Evolutionary conservation across 2,113 vertebrate genomes (phyloP).

Genomic region (Prionailurus viverrinus): DNA sequence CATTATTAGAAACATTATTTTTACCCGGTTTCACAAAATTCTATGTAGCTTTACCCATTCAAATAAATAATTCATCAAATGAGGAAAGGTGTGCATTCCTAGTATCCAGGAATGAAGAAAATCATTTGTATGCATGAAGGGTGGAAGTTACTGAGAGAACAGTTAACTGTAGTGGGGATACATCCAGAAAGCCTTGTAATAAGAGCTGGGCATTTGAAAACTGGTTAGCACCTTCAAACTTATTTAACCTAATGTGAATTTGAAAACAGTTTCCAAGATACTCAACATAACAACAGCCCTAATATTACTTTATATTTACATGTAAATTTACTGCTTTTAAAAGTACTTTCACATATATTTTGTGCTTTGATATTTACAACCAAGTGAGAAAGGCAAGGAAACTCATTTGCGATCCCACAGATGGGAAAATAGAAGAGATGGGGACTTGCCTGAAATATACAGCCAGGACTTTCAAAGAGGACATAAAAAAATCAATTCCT

Average conservation of each 20-base stretch:
- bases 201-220: neutral
- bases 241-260: neutral
- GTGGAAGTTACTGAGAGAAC: neutral
- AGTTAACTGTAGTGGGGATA: neutral
- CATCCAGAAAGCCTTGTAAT: neutral
- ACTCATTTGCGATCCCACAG: neutral
- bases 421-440: neutral
- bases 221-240: neutral
- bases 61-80: constrained; percentile 42
- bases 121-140: neutral
- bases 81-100: neutral
- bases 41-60: neutral
- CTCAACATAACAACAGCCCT: neutral
- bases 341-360: constrained; percentile 33
- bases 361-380: neutral
- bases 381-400: neutral
- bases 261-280: constrained; percentile 38
- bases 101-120: constrained; percentile 15
- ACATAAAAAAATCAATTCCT: neutral
- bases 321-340: neutral
- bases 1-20: constrained; percentile 49
- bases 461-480: neutral
- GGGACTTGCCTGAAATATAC: neutral
- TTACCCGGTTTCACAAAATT: constrained; percentile 7
- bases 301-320: neutral